Evolutionary conservation across 2,797 vertebrate species (phyloP), one percentile per base, ranked within the genome.

Genomic region (Bucorvus abyssinicus): DNA sequence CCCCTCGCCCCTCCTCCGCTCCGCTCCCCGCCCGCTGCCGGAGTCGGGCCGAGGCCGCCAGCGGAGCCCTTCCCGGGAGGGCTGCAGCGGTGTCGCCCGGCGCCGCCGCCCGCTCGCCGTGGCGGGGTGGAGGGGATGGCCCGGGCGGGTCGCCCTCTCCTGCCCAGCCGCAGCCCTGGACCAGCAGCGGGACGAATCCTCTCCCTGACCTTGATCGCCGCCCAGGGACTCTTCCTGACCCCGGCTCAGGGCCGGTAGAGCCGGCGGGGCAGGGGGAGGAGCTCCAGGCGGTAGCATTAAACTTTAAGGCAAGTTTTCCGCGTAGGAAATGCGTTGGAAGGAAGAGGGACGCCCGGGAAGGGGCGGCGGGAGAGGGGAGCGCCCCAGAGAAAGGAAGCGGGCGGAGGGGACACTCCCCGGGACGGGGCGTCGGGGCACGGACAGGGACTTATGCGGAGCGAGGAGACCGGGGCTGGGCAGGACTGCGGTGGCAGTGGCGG

Each of bases 301-400:
- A 97, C 94, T 96, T 95, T 86, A 87, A 90, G 84, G 89, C 92
- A 94, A 95, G 93, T 88, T 94, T 94, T 90, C 65, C 44, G 47
- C 23, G 52, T 57, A 69, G 65, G 71, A 84, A 94, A 91, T 15
- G 61, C 60, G 53, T 16, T 34, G 80, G 84, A 76, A 65, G 90
- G 73, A 57, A 56, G 45, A 71, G 50, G 47, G 85, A 67, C 53
- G 78, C 61, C 30, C 14, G 29, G 52, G 80, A 77, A n/a, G 47
- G 61, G 65, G 84, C 12, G 61, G 34, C 22, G 36, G 36, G 32
- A 38, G 40, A 6, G 17, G 36, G 53, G 24, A 50, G 68, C 16
- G n/a, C 61, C 65, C 34, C n/a, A 6, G 40, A 14, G 23, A 76
- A 56, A 30, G 15, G 53, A 34, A 68, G 23, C 4, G n/a, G 53